A percentile compares a stretch with the other conserved stretches of the same genome.
phyloP scores from a whole-genome alignment of 2,888 invertebrate species.

The Magallana nippona region DNA sequence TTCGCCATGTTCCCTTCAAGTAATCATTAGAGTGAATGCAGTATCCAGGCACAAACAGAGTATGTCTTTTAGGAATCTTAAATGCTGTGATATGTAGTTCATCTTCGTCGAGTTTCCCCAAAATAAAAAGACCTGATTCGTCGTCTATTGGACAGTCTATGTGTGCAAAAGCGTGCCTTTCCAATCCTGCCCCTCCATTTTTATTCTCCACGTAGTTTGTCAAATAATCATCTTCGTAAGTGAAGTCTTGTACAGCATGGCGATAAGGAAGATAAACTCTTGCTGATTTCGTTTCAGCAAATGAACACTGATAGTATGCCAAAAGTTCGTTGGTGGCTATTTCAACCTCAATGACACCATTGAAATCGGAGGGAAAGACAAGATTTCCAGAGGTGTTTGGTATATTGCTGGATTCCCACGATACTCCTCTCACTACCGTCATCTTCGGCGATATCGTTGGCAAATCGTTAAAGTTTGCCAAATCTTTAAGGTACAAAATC shows the following conservation, averaged over 20 bases:
- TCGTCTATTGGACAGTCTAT: slow-evolving; percentile 60
- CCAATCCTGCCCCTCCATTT: slow-evolving; percentile 54
- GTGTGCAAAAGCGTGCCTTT: slow-evolving; percentile 60
- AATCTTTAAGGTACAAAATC: slow-evolving; percentile 56
- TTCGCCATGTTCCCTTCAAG: slow-evolving; percentile 61
- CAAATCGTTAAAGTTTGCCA: slow-evolving; percentile 55
- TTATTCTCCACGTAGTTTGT: slow-evolving; percentile 53
- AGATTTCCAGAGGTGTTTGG: slow-evolving; percentile 52
- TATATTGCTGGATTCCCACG: slow-evolving; percentile 49
- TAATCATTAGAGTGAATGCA: slow-evolving; percentile 59
- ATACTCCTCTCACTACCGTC: slow-evolving; percentile 53
- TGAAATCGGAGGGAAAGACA: slow-evolving; percentile 54
- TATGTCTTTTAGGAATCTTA: slow-evolving; percentile 49
- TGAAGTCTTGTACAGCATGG: slow-evolving; percentile 61
- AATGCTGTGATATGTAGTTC: slow-evolving; percentile 51
- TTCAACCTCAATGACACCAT: slow-evolving; percentile 51
- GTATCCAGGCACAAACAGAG: slow-evolving; percentile 52
- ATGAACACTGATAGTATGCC: slow-evolving; percentile 56
- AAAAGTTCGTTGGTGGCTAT: slow-evolving; percentile 57
- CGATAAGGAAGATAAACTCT: slow-evolving; percentile 54
- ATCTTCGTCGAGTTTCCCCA: slow-evolving; percentile 52
- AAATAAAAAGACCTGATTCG: slow-evolving; percentile 55
- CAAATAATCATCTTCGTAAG: slow-evolving; percentile 58
- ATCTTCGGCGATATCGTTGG: slow-evolving; percentile 53
- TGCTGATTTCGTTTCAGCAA: slow-evolving; percentile 56